A percentile compares a stretch with the other conserved stretches of the same genome.
These are phyloP conservation scores for Brachypodius melanocephalos DNA, from an alignment of 2,113 vertebrate species.

Conservation along the genomic window DNA sequence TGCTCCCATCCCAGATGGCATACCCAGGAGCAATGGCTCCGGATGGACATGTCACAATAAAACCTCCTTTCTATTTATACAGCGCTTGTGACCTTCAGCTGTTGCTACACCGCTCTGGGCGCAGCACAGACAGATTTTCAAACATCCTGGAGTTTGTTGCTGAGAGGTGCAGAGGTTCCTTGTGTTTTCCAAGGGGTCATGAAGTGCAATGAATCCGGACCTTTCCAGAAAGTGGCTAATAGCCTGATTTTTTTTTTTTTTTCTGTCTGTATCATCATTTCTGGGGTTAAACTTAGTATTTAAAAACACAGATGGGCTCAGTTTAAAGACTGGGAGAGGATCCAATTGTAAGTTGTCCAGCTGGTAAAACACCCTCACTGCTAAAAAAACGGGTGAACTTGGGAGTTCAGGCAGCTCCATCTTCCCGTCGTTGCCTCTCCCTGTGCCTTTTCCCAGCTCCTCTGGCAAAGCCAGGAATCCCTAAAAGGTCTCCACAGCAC, in stretches of 20 bases:
- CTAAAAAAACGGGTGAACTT: conserved; percentile 22
- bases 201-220: neutral
- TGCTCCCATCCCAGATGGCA: conserved; percentile 34
- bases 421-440: neutral
- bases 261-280: neutral
- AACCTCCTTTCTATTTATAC: conserved; percentile 44
- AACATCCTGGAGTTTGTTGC: conserved; percentile 12
- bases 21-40: conserved; percentile 15
- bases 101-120: neutral
- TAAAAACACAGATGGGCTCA: conserved; percentile 62
- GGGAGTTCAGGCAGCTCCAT: conserved; percentile 16
- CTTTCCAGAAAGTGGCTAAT: neutral
- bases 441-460: neutral
- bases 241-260: neutral
- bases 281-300: conserved; percentile 42
- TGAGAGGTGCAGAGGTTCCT: neutral
- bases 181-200: neutral
- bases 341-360: conserved; percentile 57
- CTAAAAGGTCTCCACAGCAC: neutral
- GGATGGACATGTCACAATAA: conserved; percentile 38
- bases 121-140: neutral
- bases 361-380: conserved; percentile 57
- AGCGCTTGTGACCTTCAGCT: conserved; percentile 33
- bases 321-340: conserved; percentile 55
- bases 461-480: neutral